phyloP scores from a whole-genome alignment of 2,888 invertebrate species.

The Pterostichus niger region DNA sequence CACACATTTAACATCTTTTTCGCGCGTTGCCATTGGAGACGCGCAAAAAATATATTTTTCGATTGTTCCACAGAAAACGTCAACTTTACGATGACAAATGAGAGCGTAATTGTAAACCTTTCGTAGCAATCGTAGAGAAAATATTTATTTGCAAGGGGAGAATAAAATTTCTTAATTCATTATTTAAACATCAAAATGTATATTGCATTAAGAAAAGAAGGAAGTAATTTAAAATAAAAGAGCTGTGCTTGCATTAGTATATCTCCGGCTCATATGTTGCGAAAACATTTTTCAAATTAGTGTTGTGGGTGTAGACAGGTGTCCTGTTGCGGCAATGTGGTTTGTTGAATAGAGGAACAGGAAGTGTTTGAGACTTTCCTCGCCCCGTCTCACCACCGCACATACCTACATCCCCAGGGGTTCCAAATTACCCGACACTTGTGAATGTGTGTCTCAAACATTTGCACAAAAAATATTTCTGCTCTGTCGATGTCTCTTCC shows the following conservation, averaged over 20 bases:
- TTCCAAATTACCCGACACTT: slow-evolving; percentile 41
- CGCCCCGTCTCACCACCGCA: neutral
- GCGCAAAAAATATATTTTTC: too few relatives aligned
- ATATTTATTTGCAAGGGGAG: too few relatives aligned
- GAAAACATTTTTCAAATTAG: slow-evolving; percentile 28
- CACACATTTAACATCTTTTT: too few relatives aligned
- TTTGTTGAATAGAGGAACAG: neutral
- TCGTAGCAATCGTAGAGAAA: too few relatives aligned
- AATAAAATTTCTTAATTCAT: too few relatives aligned
- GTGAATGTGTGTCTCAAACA: slow-evolving; percentile 12
- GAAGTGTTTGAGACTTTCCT: slow-evolving; percentile 18
- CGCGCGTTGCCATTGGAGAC: too few relatives aligned
- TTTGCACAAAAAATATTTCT: slow-evolving; percentile 12
- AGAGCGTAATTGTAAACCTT: too few relatives aligned
- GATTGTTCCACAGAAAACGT: too few relatives aligned
- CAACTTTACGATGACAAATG: too few relatives aligned
- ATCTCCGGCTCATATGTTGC: slow-evolving; percentile 27
- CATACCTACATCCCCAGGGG: neutral
- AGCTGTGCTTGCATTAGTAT: neutral
- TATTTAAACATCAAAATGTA: too few relatives aligned
- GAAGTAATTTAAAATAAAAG: neutral
- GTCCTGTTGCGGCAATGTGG: neutral
- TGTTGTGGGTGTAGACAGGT: slow-evolving; percentile 16
- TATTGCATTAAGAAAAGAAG: neutral
- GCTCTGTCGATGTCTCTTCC: slow-evolving; percentile 8